A percentile compares a stretch with the other conserved stretches of the same genome.
These are phyloP conservation scores for Darevskia mixta DNA, from an alignment of 2,797 vertebrate genomes.

Conservation along the genomic window DNA sequence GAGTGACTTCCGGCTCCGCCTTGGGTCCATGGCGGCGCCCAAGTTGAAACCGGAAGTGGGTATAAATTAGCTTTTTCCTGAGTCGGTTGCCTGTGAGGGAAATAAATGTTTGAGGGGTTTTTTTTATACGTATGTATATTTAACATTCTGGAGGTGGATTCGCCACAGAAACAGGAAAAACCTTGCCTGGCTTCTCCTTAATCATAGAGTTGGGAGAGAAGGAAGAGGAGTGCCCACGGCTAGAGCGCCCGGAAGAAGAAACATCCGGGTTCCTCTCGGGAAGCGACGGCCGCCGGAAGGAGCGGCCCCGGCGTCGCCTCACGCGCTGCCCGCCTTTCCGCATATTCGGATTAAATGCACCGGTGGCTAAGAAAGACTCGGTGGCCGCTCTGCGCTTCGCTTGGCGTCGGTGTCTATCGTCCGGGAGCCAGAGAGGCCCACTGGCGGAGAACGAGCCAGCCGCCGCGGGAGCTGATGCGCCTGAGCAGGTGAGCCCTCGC, in stretches of 20 bases:
- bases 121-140: not conserved
- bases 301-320: not conserved
- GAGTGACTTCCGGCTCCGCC: not conserved
- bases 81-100: not conserved
- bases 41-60: not conserved
- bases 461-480: not conserved
- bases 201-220: accelerated
- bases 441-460: accelerated
- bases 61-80: not conserved
- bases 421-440: not conserved
- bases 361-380: not conserved
- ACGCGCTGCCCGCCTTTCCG: not conserved
- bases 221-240: not conserved
- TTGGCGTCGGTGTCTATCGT: not conserved
- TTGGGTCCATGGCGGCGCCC: too few relatives aligned
- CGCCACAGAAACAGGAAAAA: not conserved
- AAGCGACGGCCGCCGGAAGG: not conserved
- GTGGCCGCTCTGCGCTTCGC: not conserved
- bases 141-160: too few relatives aligned
- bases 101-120: not conserved
- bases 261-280: not conserved
- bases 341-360: not conserved
- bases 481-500: not conserved
- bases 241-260: not conserved
- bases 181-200: not conserved